Evolutionary conservation across 1,140 invertebrate species (phyloP), one percentile per base, ranked within the genome.

Genomic region (Calephelis virginiensis): DNA sequence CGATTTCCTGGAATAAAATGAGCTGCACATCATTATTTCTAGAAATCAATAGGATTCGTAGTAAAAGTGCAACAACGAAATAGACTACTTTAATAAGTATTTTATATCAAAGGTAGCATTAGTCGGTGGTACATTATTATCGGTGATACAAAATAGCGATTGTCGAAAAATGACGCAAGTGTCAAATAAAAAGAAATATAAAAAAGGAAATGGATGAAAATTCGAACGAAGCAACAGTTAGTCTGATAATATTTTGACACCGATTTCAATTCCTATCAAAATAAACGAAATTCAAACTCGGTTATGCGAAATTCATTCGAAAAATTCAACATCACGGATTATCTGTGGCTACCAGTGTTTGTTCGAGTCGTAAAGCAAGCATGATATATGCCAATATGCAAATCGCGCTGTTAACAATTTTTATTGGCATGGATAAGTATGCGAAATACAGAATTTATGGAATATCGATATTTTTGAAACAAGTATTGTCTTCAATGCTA

Each of bases 311-410:
- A 59, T 59, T 59, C 17, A 28, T 28, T 59, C 37, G 53, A 59
- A 59, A 59, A 59, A 59, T 59, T 59, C 53, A 28, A 38, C 53
- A 17, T 59, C 53, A 59, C 53, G 53, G 14, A 28, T 56, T 56
- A 56, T 56, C 53, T 56, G 53, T 56, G 53, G 28, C 10, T 5
- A 56, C 53, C 53, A 56, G 28, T 56, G 53, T 56, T 56, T 56
- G 53, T 37, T 37, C 28, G 17, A 56, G 53, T 56, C 28, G 53
- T 56, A 56, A 56, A 56, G 53, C 53, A 56, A 37, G 28, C 53
- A 56, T 56, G 53, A 56, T 56, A 56, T 56, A 56, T 17, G 53
- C 17, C 17, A 56, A 56, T 56, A 56, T 56, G 53, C 50, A 53
- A 53, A 53, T 53, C 50, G 13, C 50, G 50, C 17, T 53, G 14